Percentiles rank a stretch among this genome's conserved stretches.
Evolutionary conservation across 2,797 vertebrate genomes (phyloP).

Genomic region (Menidia menidia): DNA sequence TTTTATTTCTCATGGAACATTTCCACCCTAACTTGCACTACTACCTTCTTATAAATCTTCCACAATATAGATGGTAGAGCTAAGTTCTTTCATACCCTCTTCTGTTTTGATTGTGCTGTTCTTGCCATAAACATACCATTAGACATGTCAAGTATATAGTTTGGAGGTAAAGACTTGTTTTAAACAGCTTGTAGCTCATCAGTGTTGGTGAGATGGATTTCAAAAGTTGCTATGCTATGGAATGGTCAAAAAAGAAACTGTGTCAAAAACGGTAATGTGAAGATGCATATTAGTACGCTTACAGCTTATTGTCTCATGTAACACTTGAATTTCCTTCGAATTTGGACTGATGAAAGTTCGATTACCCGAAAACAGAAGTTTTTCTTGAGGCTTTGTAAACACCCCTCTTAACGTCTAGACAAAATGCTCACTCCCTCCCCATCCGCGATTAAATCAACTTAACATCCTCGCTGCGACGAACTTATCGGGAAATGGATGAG

Average conservation of each 20-base stretch:
- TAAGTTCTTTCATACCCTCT: no score
- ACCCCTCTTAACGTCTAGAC: background rate
- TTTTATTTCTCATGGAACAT: no score
- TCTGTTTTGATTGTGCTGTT: no score
- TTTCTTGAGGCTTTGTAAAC: conserved; percentile 1
- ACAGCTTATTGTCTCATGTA: background rate
- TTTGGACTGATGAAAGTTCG: background rate
- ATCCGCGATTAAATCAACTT: conserved; percentile 17
- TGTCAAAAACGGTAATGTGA: background rate
- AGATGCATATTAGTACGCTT: background rate
- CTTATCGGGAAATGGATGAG: conserved; percentile 25
- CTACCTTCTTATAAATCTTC: no score
- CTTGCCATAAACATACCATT: no score
- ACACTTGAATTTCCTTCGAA: background rate
- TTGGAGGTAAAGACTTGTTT: no score
- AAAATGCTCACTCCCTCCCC: background rate
- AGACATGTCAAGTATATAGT: no score
- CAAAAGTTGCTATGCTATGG: no score
- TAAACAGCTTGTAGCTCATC: no score
- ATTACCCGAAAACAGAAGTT: background rate
- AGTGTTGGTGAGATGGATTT: no score
- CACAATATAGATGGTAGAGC: no score
- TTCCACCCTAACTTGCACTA: no score
- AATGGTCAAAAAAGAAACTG: background rate
- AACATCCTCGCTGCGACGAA: conserved; percentile 9